phyloP scores from a whole-genome alignment of 2,797 vertebrate species.

The Acrossocheilus wenchowensis region DNA sequence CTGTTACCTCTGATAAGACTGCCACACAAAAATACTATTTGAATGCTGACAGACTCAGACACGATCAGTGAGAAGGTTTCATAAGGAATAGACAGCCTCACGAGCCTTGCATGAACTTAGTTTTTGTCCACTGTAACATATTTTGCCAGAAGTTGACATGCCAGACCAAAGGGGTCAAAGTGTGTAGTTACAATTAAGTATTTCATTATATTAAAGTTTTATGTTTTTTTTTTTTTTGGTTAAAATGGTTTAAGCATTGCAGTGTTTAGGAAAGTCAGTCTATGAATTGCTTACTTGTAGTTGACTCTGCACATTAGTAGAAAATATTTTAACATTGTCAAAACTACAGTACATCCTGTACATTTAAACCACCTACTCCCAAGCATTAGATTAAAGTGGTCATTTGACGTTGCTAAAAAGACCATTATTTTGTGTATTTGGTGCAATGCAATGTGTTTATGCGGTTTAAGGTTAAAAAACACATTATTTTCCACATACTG shows the following conservation, averaged over 20 bases:
- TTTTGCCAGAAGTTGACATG: background rate
- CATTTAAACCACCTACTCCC: background rate
- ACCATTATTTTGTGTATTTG: too few species aligned
- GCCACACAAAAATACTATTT: background rate
- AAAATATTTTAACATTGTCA: background rate
- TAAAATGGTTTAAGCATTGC: too few species aligned
- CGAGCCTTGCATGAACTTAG: background rate
- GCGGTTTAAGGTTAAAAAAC: too few species aligned
- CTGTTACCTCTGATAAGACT: constrained; percentile 15
- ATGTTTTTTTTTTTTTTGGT: too few species aligned
- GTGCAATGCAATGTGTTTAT: too few species aligned
- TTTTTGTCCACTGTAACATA: background rate
- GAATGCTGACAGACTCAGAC: background rate
- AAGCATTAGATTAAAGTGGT: background rate
- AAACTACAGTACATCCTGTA: background rate
- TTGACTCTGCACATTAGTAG: background rate
- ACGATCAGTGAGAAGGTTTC: background rate
- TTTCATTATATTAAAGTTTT: background rate
- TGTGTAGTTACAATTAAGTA: background rate
- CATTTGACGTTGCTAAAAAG: too few species aligned
- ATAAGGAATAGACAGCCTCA: background rate
- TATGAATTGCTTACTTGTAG: background rate
- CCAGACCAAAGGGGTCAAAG: background rate
- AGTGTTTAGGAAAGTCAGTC: background rate
- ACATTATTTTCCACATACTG: too few species aligned